A percentile compares a stretch with the other conserved stretches of the same genome.
phyloP scores from a whole-genome alignment of 2,113 vertebrate species.

The Coptodon rendalli region DNA sequence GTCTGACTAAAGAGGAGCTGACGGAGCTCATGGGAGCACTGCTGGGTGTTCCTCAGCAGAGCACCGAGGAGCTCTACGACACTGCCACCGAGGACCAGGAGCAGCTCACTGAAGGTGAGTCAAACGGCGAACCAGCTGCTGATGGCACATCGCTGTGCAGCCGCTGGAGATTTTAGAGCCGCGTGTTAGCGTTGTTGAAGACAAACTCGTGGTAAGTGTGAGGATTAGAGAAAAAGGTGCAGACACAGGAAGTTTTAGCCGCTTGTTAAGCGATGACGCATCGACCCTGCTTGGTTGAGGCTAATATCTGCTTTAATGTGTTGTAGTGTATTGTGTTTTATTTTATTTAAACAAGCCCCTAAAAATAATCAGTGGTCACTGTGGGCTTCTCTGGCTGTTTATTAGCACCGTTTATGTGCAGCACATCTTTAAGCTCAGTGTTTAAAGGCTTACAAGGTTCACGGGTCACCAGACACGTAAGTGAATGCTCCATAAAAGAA shows the following conservation, averaged over 20 bases:
- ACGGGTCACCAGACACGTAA: not conserved
- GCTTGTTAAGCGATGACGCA: not conserved
- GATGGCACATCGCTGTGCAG: not conserved
- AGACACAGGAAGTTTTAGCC: not conserved
- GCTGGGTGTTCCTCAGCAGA: conserved; percentile 56
- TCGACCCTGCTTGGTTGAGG: not conserved
- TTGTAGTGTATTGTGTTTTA: not conserved
- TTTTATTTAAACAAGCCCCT: not conserved
- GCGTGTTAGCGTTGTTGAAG: not conserved
- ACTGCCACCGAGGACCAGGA: conserved; percentile 18
- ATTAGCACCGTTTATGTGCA: not conserved
- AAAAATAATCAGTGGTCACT: not conserved
- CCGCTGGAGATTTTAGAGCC: not conserved
- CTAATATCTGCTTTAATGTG: not conserved
- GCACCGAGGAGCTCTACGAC: conserved; percentile 29
- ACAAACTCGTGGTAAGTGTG: not conserved
- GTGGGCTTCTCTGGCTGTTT: not conserved
- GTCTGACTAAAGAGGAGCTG: conserved; percentile 56
- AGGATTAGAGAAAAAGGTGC: not conserved
- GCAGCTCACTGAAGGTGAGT: conserved; percentile 51
- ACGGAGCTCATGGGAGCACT: conserved; percentile 68
- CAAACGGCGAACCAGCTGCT: not conserved
- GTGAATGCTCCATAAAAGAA: not conserved
- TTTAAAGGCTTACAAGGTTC: not conserved
- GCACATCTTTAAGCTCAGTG: not conserved